Conservation (phyloP, 2,797 vertebrate species). For the Thunnus albacares region DNA sequence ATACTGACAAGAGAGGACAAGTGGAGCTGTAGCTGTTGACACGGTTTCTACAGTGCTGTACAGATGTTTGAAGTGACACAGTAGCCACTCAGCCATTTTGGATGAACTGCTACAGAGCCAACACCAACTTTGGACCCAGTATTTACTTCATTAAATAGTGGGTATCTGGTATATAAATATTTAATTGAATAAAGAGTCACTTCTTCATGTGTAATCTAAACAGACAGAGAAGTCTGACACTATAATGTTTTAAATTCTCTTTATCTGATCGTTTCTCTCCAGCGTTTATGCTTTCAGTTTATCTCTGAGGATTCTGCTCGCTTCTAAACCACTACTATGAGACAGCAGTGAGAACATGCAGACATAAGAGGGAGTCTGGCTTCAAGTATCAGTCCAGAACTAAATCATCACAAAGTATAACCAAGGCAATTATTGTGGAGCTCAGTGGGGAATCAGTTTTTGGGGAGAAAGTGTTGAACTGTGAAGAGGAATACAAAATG, state of each 20-base stretch:
- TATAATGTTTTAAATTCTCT: background rate
- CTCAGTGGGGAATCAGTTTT: background rate
- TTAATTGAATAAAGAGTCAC: background rate
- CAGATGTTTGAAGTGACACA: no score
- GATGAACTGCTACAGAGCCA: background rate
- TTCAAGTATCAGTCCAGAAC: background rate
- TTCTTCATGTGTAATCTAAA: slow-evolving; percentile 4
- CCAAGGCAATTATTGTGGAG: background rate
- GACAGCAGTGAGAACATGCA: background rate
- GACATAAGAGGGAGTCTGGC: background rate
- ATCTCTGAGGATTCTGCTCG: background rate
- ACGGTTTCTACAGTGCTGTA: background rate
- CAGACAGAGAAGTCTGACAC: background rate
- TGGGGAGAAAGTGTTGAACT: background rate
- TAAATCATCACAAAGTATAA: slow-evolving; percentile 1
- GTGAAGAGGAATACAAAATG: background rate
- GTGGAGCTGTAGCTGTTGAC: background rate
- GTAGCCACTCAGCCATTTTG: background rate
- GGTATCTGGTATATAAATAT: background rate
- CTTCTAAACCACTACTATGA: background rate
- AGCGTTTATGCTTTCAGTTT: background rate
- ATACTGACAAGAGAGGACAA: background rate
- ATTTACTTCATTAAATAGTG: no score
- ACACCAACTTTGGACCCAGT: background rate
- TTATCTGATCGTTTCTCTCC: slow-evolving; percentile 4